Evolutionary conservation across 2,797 vertebrate species (phyloP), one percentile per base, ranked within the genome.

Genomic region (Merluccius polli): DNA sequence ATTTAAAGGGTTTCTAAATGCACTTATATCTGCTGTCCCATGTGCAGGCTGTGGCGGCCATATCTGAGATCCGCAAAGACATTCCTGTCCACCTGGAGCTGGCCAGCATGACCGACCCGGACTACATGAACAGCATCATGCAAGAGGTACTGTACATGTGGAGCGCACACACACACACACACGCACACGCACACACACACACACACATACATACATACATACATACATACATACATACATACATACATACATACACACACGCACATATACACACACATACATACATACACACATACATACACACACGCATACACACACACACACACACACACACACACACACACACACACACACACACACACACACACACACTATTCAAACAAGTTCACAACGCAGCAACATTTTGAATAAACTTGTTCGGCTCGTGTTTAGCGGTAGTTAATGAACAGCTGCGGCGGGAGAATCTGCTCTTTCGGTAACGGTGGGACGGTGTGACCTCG

Each of bases 101-200:
- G 93, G 98, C 98, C 27, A 99, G 98, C 82, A 98, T 99, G 98
- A 99, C 97, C 0, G 96, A 98, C 83, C 93, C 84, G 78, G 95
- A 97, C 72, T 95, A 96, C 86, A 98, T 99, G 98, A 95, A 92
- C 89, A 95, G 90, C 88, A 96, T 99, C 73, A 89, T 98, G 85
- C 93, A 95, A 88, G 95, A 98, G 98, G 98, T 99, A 98, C 93
- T 97, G 98, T 99, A 98, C 93, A 70, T 87, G 90, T 86, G 79
- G 12, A 4, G n/a, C 59, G n/a, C 59, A 12, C 59, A 12, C 41
- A 16, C 41, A 44, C 41, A 44, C 41, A 44, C 41, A 7, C 44
- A 52, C 41, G 4, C 41, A 44, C 41, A 44, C 41, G 4, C 41
- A 44, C 41, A 44, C 41, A 44, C 41, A 16, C 41, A 44, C 41